Percentiles rank a stretch among this genome's conserved stretches.
Conservation (phyloP, 2,113 vertebrate species). For the Cryptotis parvus region DNA sequence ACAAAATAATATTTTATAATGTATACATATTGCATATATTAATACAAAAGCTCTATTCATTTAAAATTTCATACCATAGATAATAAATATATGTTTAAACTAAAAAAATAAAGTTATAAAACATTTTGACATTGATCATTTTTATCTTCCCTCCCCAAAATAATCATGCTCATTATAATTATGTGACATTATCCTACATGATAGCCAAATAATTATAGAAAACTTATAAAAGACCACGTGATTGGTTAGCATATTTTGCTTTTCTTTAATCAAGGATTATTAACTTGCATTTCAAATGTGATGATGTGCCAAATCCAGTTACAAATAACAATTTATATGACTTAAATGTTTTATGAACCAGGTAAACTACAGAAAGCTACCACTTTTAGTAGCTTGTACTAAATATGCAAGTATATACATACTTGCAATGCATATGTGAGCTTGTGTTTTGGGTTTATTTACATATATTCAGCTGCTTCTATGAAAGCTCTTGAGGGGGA, state of each 20-base stretch:
- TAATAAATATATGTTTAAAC: conserved; percentile 18
- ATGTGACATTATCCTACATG: not conserved
- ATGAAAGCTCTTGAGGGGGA: not conserved
- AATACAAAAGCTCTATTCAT: not conserved
- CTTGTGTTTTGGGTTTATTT: too few relatives aligned
- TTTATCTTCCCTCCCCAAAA: not conserved
- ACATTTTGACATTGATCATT: not conserved
- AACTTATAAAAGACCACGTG: not conserved
- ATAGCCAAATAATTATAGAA: not conserved
- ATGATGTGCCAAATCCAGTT: conserved; percentile 8
- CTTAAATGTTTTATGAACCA: not conserved
- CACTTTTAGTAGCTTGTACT: not conserved
- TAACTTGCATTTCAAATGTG: conserved; percentile 48
- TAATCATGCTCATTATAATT: conserved; percentile 17
- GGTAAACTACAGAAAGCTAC: not conserved
- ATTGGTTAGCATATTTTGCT: conserved; percentile 42
- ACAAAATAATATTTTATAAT: not conserved
- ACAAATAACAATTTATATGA: conserved; percentile 21
- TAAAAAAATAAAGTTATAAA: not conserved
- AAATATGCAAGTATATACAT: too few relatives aligned
- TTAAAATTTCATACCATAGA: not conserved
- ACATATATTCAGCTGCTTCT: not conserved
- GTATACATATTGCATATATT: not conserved
- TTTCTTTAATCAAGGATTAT: conserved; percentile 47
- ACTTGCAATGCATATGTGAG: not conserved